Evolutionary conservation across 1,140 invertebrate species (phyloP), one percentile per base, ranked within the genome.

Genomic region (Drosophila sucinea): DNA sequence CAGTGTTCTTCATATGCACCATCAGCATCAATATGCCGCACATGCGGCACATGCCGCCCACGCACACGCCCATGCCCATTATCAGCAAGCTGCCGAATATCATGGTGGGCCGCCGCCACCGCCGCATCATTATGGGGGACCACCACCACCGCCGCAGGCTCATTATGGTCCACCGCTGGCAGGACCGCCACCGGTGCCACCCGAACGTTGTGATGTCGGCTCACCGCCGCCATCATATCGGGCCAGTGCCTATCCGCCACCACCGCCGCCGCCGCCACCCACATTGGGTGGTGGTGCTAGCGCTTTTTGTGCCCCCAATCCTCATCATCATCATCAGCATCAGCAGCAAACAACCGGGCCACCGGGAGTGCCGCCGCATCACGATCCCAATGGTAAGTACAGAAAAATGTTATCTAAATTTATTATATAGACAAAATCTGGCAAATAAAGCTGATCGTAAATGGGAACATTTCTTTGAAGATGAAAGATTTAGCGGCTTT

Each of bases 171-270:
- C 81, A 8, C 73, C 70, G 33, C 72, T 68, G 41, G 72, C 57
- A 5, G 74, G 79, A 2, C 71, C 78, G 25, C 83, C 82, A 6
- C 71, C 83, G 3, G 79, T 77, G 57, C 74, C 81, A 10, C 58
- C 77, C 4, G 90, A 86, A 41, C 90, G 90, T 6, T 91, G 90
- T 17, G 90, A 91, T 57, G 83, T 90, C 0, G 90, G 83, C 1
- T 91, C 90, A 1, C 90, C 90, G n/a, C 90, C 90, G 64, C 90
- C 90, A 0, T 90, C 90, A 30, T 91, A 91, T 68, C 78, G 90
- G 1, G 81, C 90, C 10, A 90, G 85, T 32, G 72, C 81, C 11
- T 91, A 89, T 74, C 72, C 70, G 17, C 78, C 76, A 25, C 82
- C 79, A 23, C 72, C 81, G 4, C 58, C 76, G 11, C 56, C 76